Conservation (phyloP, 2,888 invertebrate genomes). For the Alloplasta piceator region DNA sequence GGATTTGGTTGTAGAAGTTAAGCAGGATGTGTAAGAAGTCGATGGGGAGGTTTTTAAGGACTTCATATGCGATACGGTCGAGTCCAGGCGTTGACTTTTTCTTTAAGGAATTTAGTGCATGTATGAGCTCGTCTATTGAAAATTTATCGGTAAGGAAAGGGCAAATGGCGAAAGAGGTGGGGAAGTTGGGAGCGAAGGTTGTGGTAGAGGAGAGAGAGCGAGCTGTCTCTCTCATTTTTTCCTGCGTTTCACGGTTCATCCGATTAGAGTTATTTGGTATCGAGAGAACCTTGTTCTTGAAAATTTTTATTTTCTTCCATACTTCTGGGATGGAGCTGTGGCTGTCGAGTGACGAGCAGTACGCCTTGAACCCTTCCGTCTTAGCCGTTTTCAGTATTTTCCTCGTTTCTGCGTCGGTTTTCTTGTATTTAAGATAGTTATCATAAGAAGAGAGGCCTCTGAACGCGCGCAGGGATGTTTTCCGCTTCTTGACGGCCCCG, state of each 20-base stretch:
- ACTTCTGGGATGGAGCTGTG: neutral
- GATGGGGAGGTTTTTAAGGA: neutral
- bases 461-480: neutral
- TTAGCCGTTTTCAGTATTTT: neutral
- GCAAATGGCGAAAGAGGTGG: neutral
- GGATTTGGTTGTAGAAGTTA: constrained; percentile 10
- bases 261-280: fast-evolving
- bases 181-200: neutral
- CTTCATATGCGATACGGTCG: neutral
- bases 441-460: neutral
- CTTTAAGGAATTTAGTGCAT: neutral
- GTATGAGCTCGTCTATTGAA: neutral
- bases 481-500: neutral
- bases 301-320: neutral
- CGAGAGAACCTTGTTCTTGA: neutral
- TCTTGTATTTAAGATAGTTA: neutral
- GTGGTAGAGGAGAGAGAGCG: neutral
- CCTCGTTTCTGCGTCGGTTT: neutral
- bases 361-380: neutral
- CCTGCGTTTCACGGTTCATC: neutral
- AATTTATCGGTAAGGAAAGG: too few relatives aligned
- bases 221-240: neutral
- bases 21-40: neutral
- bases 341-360: neutral
- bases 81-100: neutral